Percentiles rank a stretch among this genome's conserved stretches.
Conservation (phyloP, 2,113 vertebrate genomes). For the Arothron firmamentum region DNA sequence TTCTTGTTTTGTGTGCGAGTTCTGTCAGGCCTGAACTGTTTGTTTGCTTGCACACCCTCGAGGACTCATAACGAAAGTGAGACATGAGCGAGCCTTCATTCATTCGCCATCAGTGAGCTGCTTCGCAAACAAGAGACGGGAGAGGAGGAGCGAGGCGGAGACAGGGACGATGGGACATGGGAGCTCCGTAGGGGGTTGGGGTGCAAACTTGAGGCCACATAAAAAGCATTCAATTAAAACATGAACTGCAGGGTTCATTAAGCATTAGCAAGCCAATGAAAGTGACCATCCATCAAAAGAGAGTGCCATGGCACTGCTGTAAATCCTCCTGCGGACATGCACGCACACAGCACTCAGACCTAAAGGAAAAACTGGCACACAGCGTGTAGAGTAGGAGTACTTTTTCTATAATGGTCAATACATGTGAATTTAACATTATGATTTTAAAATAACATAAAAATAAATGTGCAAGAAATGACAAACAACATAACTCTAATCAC, state of each 20-base stretch:
- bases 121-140: constrained; percentile 36
- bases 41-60: constrained; percentile 28
- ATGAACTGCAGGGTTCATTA: constrained; percentile 73
- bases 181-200: not conserved
- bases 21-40: not conserved
- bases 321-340: constrained; percentile 11
- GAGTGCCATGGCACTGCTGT: constrained; percentile 37
- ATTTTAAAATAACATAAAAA: not conserved
- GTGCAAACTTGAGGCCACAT: constrained; percentile 51
- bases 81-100: constrained; percentile 39
- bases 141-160: not conserved
- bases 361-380: not conserved
- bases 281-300: constrained; percentile 72
- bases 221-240: constrained; percentile 76
- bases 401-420: no score
- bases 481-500: not conserved
- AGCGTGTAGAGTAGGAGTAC: not conserved
- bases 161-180: constrained; percentile 4
- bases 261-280: constrained; percentile 69
- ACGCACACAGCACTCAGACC: constrained; percentile 12
- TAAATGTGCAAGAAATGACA: not conserved
- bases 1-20: not conserved
- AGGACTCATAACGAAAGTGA: constrained; percentile 37
- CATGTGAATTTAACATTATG: not conserved
- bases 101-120: constrained; percentile 49